These are phyloP conservation scores for Anastrepha obliqua DNA, from an alignment of 1,140 invertebrate species.

Conservation along the genomic window DNA sequence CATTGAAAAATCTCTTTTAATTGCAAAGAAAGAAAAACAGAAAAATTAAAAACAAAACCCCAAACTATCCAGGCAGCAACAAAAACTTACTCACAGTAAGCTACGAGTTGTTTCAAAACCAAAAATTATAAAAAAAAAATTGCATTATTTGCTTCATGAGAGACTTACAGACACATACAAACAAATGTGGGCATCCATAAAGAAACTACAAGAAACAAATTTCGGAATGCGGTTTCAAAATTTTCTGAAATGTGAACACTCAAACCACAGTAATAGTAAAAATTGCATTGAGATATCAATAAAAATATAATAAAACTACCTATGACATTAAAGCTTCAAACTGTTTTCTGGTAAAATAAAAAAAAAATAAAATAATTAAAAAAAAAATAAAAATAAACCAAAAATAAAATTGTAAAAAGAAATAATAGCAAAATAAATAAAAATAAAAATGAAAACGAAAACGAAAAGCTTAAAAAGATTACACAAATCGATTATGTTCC, in stretches of 20 bases:
- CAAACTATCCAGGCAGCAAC: conserved; percentile 4
- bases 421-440: neutral
- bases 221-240: conserved; percentile 65
- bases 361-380: neutral
- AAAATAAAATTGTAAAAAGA: neutral
- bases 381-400: neutral
- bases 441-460: conserved; percentile 23
- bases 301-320: neutral
- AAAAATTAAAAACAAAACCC: neutral
- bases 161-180: neutral
- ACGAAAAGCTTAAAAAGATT: conserved; percentile 13
- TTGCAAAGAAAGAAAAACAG: conserved; percentile 6
- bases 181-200: neutral
- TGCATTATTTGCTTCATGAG: too few relatives aligned
- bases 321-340: conserved; percentile 47
- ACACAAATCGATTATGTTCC: neutral
- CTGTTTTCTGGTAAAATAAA: neutral
- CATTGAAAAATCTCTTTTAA: conserved; percentile 71
- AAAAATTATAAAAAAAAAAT: neutral
- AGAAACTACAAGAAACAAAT: conserved; percentile 57
- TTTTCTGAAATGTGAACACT: conserved; percentile 47
- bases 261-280: neutral
- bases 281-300: neutral
- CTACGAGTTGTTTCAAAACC: neutral
- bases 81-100: conserved; percentile 13